phyloP scores from a whole-genome alignment of 2,113 vertebrate genomes.

The Onychostoma macrolepis region DNA sequence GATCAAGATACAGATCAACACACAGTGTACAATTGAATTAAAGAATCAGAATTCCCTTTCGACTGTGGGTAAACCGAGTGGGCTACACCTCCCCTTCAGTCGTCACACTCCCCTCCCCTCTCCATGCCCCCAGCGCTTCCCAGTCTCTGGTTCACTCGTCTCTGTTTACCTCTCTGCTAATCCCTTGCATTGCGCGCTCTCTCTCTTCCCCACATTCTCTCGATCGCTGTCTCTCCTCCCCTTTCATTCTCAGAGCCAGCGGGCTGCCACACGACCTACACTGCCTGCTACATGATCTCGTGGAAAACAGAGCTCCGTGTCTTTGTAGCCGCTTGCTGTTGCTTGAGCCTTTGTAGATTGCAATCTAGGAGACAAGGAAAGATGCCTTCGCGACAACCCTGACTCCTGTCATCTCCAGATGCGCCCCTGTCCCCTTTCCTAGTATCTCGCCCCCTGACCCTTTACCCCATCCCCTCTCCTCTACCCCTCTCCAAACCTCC shows the following conservation, averaged over 20 bases:
- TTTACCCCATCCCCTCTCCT: constrained; percentile 45
- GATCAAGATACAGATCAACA: constrained; percentile 24
- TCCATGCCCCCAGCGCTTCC: constrained; percentile 34
- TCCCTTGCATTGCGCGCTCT: constrained; percentile 56
- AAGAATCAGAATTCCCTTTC: constrained; percentile 20
- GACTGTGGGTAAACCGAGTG: constrained; percentile 46
- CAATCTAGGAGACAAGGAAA: constrained; percentile 57
- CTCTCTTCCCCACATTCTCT: constrained; percentile 47
- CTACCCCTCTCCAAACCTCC: constrained; percentile 40
- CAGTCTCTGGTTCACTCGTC: constrained; percentile 61
- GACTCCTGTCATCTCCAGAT: constrained; percentile 65
- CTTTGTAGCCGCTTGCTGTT: constrained; percentile 64
- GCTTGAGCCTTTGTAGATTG: constrained; percentile 59
- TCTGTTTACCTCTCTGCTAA: constrained; percentile 70
- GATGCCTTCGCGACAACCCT: constrained; percentile 70
- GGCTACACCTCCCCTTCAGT: constrained; percentile 34
- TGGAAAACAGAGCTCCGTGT: constrained; percentile 67
- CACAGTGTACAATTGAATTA: constrained; percentile 41
- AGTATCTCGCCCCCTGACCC: constrained; percentile 53
- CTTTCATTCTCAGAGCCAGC: constrained; percentile 68
- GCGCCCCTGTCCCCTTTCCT: constrained; percentile 60
- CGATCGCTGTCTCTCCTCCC: constrained; percentile 65
- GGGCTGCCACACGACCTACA: constrained; percentile 80
- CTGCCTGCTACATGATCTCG: constrained; percentile 81
- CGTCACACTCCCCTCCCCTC: constrained; percentile 24